These are phyloP conservation scores for Hyles lineata DNA, from an alignment of 2,888 invertebrate genomes.

Conservation along the genomic window DNA sequence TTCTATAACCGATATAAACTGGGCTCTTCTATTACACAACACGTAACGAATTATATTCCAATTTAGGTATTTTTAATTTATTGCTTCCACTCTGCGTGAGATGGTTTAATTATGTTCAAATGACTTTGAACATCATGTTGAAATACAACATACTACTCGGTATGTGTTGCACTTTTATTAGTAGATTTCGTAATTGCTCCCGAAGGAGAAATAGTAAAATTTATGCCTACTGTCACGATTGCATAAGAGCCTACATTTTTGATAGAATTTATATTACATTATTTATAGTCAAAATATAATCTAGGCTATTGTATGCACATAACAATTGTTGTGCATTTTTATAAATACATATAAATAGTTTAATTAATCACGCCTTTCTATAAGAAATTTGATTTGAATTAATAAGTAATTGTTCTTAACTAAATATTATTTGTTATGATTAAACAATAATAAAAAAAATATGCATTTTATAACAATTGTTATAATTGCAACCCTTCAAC, in stretches of 20 bases:
- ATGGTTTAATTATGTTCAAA: constrained; percentile 29
- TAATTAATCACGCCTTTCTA: too few relatives aligned
- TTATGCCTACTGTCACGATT: background rate
- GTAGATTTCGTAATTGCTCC: background rate
- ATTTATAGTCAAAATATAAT: too few relatives aligned
- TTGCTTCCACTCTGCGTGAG: constrained; percentile 34
- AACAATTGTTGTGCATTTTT: too few relatives aligned
- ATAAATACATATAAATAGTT: too few relatives aligned
- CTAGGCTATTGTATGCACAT: too few relatives aligned
- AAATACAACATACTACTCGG: background rate
- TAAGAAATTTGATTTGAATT: too few relatives aligned
- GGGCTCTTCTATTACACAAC: constrained; percentile 27
- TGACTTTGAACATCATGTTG: constrained; percentile 14
- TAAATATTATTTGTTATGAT: too few relatives aligned
- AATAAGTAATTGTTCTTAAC: too few relatives aligned
- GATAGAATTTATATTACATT: background rate
- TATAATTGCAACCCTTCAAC: background rate
- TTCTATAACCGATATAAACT: constrained; percentile 35
- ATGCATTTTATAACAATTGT: background rate
- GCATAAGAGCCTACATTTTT: background rate
- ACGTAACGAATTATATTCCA: constrained; percentile 15
- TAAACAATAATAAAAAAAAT: too few relatives aligned
- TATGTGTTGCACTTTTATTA: background rate
- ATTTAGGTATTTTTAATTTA: constrained; percentile 7
- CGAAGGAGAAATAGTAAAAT: background rate